phyloP scores from a whole-genome alignment of 2,797 vertebrate species.

The Typhlichthys eigenmanni region DNA sequence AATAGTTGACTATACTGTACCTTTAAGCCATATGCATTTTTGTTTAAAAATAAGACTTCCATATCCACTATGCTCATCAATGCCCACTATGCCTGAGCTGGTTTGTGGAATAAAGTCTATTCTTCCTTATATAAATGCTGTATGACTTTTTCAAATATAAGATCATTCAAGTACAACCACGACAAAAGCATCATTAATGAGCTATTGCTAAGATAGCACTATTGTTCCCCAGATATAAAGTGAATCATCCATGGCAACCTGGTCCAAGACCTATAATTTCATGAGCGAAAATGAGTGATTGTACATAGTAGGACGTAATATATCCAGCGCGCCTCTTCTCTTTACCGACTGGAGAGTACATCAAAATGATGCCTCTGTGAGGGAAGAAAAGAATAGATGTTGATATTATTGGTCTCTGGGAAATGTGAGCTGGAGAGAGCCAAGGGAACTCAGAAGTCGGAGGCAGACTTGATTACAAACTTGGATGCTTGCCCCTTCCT shows the following conservation, averaged over 20 bases:
- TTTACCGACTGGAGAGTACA: constrained; percentile 30
- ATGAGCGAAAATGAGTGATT: constrained; percentile 46
- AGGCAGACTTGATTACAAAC: constrained; percentile 53
- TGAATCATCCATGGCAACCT: constrained; percentile 32
- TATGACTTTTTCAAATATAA: not conserved
- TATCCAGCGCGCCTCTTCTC: constrained; percentile 40
- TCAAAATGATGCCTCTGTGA: constrained; percentile 54
- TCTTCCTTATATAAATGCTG: not conserved
- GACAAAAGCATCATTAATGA: constrained; percentile 68
- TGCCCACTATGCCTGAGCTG: too few species aligned
- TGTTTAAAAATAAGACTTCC: too few species aligned
- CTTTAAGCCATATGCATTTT: too few species aligned
- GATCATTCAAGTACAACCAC: not conserved
- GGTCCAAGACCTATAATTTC: constrained; percentile 49
- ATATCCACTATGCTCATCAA: too few species aligned
- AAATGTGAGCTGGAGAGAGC: constrained; percentile 45
- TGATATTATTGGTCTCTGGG: constrained; percentile 53
- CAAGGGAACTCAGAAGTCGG: constrained; percentile 46
- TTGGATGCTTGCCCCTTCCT: constrained; percentile 35
- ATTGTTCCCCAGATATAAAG: constrained; percentile 47
- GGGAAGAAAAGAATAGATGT: constrained; percentile 38
- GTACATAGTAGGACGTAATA: constrained; percentile 40
- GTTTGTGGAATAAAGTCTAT: too few species aligned
- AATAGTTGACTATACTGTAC: too few species aligned
- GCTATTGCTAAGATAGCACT: constrained; percentile 43